A percentile compares a stretch with the other conserved stretches of the same genome.
These are phyloP conservation scores for Nansenia antarctica DNA, from an alignment of 2,113 vertebrate genomes.

Conservation along the genomic window DNA sequence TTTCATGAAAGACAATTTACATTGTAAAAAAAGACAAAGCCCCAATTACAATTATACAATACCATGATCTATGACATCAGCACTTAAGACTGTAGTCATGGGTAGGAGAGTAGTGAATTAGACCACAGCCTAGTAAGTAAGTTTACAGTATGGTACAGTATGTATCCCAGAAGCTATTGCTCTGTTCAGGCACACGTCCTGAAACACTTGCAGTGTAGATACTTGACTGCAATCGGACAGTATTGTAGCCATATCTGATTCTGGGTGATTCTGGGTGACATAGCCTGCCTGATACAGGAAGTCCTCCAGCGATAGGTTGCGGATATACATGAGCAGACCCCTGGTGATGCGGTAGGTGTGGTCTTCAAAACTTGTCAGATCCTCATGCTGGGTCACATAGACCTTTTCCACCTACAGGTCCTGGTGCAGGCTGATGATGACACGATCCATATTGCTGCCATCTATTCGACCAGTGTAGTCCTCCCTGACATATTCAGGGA, in stretches of 20 bases:
- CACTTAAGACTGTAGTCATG: too few species aligned
- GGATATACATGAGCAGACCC: slow-evolving; percentile 14
- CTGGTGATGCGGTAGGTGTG: slow-evolving; percentile 17
- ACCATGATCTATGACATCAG: too few species aligned
- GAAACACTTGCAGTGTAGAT: too few species aligned
- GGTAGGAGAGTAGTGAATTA: too few species aligned
- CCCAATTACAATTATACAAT: too few species aligned
- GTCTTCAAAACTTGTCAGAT: background rate
- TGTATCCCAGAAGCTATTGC: background rate
- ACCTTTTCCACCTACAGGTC: background rate
- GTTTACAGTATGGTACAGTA: slow-evolving; percentile 13
- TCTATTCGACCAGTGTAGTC: background rate
- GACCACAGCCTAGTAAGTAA: too few species aligned
- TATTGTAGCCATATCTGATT: too few species aligned
- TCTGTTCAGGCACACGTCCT: background rate
- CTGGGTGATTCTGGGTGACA: background rate
- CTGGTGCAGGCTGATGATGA: slow-evolving; percentile 18
- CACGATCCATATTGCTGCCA: slow-evolving; percentile 35
- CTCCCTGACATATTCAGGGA: slow-evolving; percentile 14
- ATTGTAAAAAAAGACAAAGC: too few species aligned
- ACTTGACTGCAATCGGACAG: background rate
- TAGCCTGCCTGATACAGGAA: slow-evolving; percentile 17
- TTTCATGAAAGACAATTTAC: too few species aligned
- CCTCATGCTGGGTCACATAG: slow-evolving; percentile 29
- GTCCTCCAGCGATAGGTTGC: background rate